Percentiles rank a stretch among this genome's conserved stretches.
Conservation (phyloP, 2,113 vertebrate genomes). For the Theristicus caerulescens region DNA sequence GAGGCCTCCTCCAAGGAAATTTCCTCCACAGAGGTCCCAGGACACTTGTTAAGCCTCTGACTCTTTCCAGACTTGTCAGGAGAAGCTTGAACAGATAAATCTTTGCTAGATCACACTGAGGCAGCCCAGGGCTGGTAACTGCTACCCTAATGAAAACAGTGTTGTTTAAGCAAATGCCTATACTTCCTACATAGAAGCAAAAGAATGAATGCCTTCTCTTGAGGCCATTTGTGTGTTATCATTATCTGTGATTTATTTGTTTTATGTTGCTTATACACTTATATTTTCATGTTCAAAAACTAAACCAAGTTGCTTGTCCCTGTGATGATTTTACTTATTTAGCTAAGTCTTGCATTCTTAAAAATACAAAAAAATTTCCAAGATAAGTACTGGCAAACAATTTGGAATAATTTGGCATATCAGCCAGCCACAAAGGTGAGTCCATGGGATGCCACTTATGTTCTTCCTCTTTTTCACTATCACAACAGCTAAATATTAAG, state of each 20-base stretch:
- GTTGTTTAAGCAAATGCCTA: neutral
- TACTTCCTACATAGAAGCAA: neutral
- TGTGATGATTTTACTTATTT: neutral
- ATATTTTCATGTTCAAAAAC: neutral
- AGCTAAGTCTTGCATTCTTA: neutral
- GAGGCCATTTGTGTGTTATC: neutral
- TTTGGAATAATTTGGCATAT: neutral
- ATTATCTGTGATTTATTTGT: neutral
- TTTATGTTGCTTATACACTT: neutral
- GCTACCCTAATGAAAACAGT: neutral
- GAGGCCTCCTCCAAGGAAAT: neutral
- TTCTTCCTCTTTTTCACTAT: neutral
- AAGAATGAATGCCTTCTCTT: neutral
- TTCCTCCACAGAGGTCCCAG: neutral
- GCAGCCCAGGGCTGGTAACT: neutral
- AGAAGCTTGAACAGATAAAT: neutral
- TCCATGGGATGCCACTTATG: neutral
- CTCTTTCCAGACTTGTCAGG: neutral
- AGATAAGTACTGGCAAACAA: neutral
- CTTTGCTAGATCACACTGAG: neutral
- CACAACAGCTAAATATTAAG: neutral
- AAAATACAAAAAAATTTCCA: neutral
- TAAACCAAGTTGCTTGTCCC: neutral
- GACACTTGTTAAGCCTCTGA: neutral
- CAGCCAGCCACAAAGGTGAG: neutral